A percentile compares a stretch with the other conserved stretches of the same genome.
phyloP scores from a whole-genome alignment of 2,113 vertebrate species.

The Gavialis gangeticus region DNA sequence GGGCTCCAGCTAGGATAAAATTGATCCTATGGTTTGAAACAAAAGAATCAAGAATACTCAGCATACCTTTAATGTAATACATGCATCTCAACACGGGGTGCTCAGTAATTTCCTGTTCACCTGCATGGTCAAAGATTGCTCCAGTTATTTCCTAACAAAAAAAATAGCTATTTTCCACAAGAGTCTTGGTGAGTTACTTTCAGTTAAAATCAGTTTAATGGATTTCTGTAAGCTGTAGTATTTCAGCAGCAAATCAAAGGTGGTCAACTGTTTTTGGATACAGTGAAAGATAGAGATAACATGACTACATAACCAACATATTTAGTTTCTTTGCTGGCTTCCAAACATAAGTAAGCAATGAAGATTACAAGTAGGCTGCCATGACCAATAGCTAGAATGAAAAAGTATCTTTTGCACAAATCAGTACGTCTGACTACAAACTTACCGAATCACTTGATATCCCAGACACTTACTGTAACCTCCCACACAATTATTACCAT shows the following conservation, averaged over 20 bases:
- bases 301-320: constrained; percentile 57
- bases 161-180: constrained; percentile 51
- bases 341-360: constrained; percentile 38
- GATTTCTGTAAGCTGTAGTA: constrained; percentile 67
- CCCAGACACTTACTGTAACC: constrained; percentile 1
- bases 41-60: not conserved
- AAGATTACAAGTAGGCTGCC: constrained; percentile 54
- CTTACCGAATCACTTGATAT: not conserved
- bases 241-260: constrained; percentile 73
- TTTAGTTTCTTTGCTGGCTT: constrained; percentile 67
- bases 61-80: not conserved
- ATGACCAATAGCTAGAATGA: constrained; percentile 50
- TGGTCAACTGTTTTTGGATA: constrained; percentile 73
- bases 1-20: not conserved
- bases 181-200: constrained; percentile 51
- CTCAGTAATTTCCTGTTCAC: not conserved
- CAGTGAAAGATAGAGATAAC: constrained; percentile 48
- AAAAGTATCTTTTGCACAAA: not conserved
- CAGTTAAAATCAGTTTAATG: constrained; percentile 77
- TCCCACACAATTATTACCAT: not conserved
- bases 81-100: not conserved
- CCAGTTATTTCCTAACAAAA: constrained; percentile 3
- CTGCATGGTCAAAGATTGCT: not conserved
- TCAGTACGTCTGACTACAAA: not conserved
- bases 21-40: not conserved